Percentiles rank a stretch among this genome's conserved stretches.
These are phyloP conservation scores for Pseudomyrmex dendroicus DNA, from an alignment of 1,140 invertebrate genomes.

Conservation along the genomic window DNA sequence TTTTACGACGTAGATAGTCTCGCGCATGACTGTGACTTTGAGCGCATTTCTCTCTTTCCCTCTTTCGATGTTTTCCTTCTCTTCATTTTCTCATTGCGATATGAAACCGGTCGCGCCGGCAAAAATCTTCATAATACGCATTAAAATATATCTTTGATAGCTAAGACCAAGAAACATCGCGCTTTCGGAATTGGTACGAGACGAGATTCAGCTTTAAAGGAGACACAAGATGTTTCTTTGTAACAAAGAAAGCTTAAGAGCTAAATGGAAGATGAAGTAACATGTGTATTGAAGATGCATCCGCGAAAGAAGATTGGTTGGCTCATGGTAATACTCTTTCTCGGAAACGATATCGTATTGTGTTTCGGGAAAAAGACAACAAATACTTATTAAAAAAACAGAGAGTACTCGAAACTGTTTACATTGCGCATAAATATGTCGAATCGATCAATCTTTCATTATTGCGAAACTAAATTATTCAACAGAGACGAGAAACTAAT, in stretches of 20 bases:
- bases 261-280: too few relatives aligned
- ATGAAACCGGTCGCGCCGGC: neutral
- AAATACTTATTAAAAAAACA: neutral
- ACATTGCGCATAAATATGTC: neutral
- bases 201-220: too few relatives aligned
- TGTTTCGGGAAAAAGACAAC: neutral
- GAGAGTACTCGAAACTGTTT: neutral
- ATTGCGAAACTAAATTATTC: neutral
- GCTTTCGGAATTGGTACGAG: too few relatives aligned
- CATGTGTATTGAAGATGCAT: too few relatives aligned
- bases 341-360: neutral
- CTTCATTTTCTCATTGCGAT: constrained; percentile 28
- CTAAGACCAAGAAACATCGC: too few relatives aligned
- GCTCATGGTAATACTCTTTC: too few relatives aligned
- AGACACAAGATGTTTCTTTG: too few relatives aligned
- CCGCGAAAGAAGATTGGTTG: too few relatives aligned
- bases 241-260: too few relatives aligned
- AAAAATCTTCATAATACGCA: too few relatives aligned
- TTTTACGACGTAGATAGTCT: neutral
- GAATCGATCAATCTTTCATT: neutral
- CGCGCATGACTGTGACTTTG: neutral
- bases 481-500: too few relatives aligned
- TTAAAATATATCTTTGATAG: too few relatives aligned
- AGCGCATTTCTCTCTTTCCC: neutral
- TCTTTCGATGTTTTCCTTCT: neutral